Base-by-base conservation (phyloP, 1,140 invertebrate species). In the Parapsyche elsis region DNA sequence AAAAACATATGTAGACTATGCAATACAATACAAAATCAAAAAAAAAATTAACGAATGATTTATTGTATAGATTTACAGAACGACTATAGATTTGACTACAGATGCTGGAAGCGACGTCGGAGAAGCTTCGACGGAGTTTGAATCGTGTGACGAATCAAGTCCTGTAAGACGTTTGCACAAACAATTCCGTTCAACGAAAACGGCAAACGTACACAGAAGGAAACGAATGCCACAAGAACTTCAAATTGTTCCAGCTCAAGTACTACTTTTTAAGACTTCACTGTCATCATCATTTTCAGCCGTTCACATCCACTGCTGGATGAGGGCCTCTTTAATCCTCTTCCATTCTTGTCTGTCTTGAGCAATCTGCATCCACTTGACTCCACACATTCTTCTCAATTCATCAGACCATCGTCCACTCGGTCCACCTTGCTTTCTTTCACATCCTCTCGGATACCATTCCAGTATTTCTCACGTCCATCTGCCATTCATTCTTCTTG, bases 181-280 rank as follows among this genome's bases (percentile, higher is more conserved):
- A 84, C 84, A 88, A 16, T 83, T 89, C 44, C 85, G 86, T 78
- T 85, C 85, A 7, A 85, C 86, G 14, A 76, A 82, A 14, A 88
- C 86, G 83, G 74, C 82, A 46, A 90, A 89, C 82, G 84, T 85
- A 12, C 84, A 86, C 59, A 86, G 88, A 79, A 89, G 87, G 84
- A 89, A 89, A 83, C 87, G 89, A 84, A 91, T 91, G 90, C 90
- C 90, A 45, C 90, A 89, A 44, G 90, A 91, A 85, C 85, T 91
- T 10, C 90, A 88, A 86, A 89, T 91, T 53, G 87, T 90, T 71
- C 88, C 86, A 75, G 89, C 89, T 71, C 87, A 88, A 78, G 89
- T 89, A 86, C 49, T n/a, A 9, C 26, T 24, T 21, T n/a, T n/a
- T n/a, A n/a, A n/a, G n/a, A n/a, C n/a, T 71, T 64, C 30, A 16